Conservation (phyloP, 2,113 vertebrate species). For the Fukomys damarensis region DNA sequence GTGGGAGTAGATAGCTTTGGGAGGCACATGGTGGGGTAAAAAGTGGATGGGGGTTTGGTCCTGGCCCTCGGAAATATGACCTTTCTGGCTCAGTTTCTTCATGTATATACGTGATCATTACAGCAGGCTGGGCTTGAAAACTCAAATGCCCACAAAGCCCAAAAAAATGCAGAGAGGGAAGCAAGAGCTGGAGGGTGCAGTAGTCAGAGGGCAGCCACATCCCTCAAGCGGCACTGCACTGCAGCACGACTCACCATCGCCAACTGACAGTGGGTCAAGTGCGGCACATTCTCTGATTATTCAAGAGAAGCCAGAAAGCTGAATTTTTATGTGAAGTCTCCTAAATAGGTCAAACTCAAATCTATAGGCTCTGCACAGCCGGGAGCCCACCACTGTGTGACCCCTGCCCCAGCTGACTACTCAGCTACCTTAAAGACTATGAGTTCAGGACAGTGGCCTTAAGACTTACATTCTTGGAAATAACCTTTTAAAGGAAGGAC, state of each 20-base stretch:
- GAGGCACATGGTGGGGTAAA: background rate
- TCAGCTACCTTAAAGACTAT: background rate
- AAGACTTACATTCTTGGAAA: background rate
- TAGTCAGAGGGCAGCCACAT: background rate
- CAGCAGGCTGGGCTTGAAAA: background rate
- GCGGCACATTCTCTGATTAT: slow-evolving; percentile 16
- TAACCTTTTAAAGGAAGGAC: background rate
- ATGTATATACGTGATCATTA: background rate
- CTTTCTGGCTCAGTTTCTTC: background rate
- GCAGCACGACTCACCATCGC: background rate
- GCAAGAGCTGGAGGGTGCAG: background rate
- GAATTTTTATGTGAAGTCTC: slow-evolving; percentile 28
- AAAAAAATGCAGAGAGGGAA: background rate
- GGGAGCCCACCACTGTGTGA: background rate
- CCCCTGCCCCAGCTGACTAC: background rate
- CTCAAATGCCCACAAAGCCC: background rate
- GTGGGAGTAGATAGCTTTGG: background rate
- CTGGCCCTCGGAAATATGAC: background rate
- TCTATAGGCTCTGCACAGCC: background rate
- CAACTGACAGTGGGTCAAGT: background rate
- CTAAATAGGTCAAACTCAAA: slow-evolving; percentile 30
- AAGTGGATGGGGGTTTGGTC: background rate
- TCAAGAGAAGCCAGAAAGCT: slow-evolving; percentile 46
- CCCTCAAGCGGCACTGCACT: background rate
- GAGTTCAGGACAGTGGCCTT: background rate